phyloP scores from a whole-genome alignment of 2,797 vertebrate genomes.

The Phataginus tricuspis region DNA sequence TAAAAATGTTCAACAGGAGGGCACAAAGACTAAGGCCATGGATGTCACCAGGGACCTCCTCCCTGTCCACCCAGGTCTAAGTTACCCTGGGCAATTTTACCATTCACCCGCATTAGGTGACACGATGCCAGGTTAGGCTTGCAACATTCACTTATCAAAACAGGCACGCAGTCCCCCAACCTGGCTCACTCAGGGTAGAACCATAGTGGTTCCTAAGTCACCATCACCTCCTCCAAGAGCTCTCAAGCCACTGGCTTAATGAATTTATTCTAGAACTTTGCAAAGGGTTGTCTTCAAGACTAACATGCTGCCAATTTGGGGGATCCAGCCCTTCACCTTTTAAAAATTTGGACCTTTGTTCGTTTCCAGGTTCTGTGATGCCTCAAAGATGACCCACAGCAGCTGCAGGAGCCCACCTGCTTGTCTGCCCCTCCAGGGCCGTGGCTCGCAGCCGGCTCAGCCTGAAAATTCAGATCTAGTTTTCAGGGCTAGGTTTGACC shows the following conservation, averaged over 20 bases:
- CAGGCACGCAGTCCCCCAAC: neutral
- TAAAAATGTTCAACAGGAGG: neutral
- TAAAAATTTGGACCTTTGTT: neutral
- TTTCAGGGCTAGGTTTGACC: neutral
- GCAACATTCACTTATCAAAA: neutral
- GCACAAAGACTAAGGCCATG: neutral
- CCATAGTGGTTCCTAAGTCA: neutral
- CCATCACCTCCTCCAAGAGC: neutral
- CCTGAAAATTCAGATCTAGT: neutral
- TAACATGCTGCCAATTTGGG: neutral
- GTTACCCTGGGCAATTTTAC: neutral
- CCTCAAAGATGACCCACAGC: neutral
- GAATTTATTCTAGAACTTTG: slow-evolving; percentile 35
- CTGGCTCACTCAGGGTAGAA: neutral
- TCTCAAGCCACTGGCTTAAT: neutral
- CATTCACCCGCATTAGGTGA: neutral
- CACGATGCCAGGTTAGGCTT: neutral
- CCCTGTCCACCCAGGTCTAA: neutral
- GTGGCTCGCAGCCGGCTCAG: neutral
- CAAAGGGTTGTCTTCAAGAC: neutral
- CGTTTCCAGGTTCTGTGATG: neutral
- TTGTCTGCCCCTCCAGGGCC: neutral
- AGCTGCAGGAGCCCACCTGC: too few relatives aligned
- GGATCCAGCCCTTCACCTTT: neutral
- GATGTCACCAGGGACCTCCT: neutral